Conservation (phyloP, 2,113 vertebrate genomes). For the Hemiscyllium ocellatum region DNA sequence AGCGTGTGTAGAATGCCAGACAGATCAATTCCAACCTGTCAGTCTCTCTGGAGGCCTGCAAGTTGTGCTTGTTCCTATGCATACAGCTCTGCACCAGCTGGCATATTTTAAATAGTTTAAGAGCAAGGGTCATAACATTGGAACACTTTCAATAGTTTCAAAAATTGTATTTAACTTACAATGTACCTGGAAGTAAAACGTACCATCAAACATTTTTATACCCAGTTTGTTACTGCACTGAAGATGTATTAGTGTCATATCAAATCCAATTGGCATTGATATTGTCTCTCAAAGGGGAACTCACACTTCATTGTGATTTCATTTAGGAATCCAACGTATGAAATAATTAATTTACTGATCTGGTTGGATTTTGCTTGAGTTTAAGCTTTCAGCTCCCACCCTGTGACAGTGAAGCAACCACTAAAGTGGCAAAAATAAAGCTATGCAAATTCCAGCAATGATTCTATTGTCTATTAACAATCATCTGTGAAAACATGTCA, state of each 20-base stretch:
- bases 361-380: neutral
- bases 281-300: neutral
- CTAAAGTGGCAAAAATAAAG: neutral
- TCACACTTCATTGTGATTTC: neutral
- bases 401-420: neutral
- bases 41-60: too few relatives aligned
- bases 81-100: neutral
- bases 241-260: neutral
- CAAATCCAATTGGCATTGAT: neutral
- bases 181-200: neutral
- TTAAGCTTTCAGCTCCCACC: neutral
- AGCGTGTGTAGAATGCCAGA: neutral
- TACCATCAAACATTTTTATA: neutral
- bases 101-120: slow-evolving; percentile 2
- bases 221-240: neutral
- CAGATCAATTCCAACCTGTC: neutral
- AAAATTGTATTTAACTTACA: neutral
- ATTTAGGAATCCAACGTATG: neutral
- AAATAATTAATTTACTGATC: neutral
- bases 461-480: neutral
- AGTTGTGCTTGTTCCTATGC: neutral
- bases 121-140: neutral
- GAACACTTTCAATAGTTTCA: neutral
- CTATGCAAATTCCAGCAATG: neutral
- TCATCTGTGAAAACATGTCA: neutral